Percentiles rank a stretch among this genome's conserved stretches.
phyloP scores from a whole-genome alignment of 2,113 vertebrate species.

The Ceratotherium simum region DNA sequence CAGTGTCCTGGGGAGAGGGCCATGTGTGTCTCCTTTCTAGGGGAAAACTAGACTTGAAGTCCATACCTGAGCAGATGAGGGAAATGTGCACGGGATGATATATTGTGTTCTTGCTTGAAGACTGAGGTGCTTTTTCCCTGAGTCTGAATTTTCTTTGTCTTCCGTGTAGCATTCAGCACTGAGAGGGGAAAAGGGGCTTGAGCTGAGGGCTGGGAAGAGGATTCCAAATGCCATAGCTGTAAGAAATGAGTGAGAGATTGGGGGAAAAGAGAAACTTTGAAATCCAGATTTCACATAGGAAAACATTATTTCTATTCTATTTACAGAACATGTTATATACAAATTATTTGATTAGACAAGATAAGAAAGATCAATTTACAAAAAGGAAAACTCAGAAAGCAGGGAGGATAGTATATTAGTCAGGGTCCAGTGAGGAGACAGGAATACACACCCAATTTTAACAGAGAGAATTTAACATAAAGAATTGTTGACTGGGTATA shows the following conservation, averaged over 20 bases:
- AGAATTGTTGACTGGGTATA: background rate
- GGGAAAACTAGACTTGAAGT: background rate
- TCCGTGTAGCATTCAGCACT: background rate
- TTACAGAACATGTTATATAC: background rate
- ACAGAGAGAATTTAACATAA: background rate
- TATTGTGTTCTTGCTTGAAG: background rate
- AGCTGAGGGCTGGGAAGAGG: background rate
- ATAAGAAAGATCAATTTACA: background rate
- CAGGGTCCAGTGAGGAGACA: background rate
- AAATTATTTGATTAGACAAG: background rate
- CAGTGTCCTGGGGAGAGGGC: background rate
- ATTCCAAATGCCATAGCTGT: background rate
- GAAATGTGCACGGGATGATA: background rate
- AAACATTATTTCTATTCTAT: background rate
- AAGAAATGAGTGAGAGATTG: background rate
- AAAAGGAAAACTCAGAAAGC: background rate
- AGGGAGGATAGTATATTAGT: background rate
- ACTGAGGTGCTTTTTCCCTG: background rate
- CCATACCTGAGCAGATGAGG: background rate
- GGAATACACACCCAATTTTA: background rate
- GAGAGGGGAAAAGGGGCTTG: background rate
- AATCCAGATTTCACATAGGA: background rate
- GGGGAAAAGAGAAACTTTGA: background rate
- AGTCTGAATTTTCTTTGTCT: background rate
- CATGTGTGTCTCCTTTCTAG: background rate